Evolutionary conservation across 2,797 vertebrate species (phyloP).

Genomic region (Eremophila alpestris): DNA sequence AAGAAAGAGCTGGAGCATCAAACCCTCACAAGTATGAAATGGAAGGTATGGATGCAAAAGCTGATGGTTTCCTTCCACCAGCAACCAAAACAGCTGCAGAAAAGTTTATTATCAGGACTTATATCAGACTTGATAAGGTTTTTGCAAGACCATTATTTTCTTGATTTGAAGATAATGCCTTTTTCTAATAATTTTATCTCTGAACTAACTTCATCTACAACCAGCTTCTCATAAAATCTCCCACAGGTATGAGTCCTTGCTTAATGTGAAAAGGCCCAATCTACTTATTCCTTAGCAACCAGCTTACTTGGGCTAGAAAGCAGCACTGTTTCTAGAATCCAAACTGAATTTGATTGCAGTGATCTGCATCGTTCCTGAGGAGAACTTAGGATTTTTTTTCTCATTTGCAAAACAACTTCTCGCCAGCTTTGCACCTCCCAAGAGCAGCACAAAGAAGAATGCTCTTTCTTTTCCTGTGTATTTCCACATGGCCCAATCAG

Average conservation of each 20-base stretch:
- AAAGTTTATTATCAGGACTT: background rate
- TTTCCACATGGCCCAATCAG: background rate
- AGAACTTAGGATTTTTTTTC: background rate
- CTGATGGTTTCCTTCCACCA: background rate
- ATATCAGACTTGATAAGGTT: background rate
- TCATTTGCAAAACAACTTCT: background rate
- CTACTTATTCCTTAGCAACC: constrained; percentile 1
- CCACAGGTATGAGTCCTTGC: background rate
- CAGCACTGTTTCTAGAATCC: background rate
- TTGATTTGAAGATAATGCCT: background rate
- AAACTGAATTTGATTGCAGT: background rate
- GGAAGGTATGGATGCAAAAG: background rate
- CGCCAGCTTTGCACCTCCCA: background rate
- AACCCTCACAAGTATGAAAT: background rate
- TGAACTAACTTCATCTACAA: background rate
- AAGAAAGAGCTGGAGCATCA: background rate
- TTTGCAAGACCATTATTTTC: background rate
- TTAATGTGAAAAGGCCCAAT: background rate
- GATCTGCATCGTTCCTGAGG: background rate
- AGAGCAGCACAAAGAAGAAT: background rate
- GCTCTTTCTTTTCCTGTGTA: background rate
- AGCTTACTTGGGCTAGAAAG: background rate
- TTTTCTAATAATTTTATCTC: background rate
- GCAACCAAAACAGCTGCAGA: background rate
- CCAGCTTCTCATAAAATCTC: background rate